Percentiles rank a stretch among this genome's conserved stretches.
Evolutionary conservation across 2,888 invertebrate genomes (phyloP).

Genomic region (Phyllotreta cruciferae): DNA sequence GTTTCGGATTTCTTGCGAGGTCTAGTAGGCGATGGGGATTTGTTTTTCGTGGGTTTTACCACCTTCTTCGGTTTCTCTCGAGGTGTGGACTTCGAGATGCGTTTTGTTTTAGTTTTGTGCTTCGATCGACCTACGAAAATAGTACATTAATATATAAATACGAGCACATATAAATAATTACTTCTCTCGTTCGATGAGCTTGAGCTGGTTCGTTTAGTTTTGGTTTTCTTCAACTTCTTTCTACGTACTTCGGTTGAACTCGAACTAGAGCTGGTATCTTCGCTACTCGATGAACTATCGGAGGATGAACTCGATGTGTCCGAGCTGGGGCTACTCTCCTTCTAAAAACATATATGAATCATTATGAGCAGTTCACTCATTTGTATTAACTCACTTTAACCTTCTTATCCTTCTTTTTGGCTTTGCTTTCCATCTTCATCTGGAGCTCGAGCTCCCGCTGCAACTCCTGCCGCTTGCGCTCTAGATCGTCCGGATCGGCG

Average conservation of each 20-base stretch:
- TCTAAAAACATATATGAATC: slow-evolving; percentile 15
- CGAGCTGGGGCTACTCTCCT: slow-evolving; percentile 72
- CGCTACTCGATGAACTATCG: slow-evolving; percentile 70
- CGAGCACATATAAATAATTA: slow-evolving; percentile 47
- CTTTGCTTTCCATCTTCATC: slow-evolving; percentile 77
- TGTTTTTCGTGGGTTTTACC: slow-evolving; percentile 44
- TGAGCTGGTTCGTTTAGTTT: slow-evolving; percentile 53
- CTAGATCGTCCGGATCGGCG: slow-evolving; percentile 80
- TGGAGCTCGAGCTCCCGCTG: slow-evolving; percentile 80
- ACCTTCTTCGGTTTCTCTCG: slow-evolving; percentile 60
- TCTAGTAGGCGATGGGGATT: slow-evolving; percentile 55
- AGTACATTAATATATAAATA: background rate
- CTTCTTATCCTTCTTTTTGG: slow-evolving; percentile 74
- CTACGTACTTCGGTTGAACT: slow-evolving; percentile 60
- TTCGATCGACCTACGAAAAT: slow-evolving; percentile 44
- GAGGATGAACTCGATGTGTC: slow-evolving; percentile 70
- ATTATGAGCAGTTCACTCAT: background rate
- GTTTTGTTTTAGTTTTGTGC: slow-evolving; percentile 64
- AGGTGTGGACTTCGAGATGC: slow-evolving; percentile 55
- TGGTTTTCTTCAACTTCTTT: slow-evolving; percentile 54
- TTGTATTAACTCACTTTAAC: slow-evolving; percentile 50
- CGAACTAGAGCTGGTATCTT: slow-evolving; percentile 67
- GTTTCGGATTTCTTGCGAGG: slow-evolving; percentile 57
- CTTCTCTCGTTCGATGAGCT: slow-evolving; percentile 67
- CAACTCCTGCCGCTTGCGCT: slow-evolving; percentile 76